phyloP scores from a whole-genome alignment of 2,888 invertebrate species.

The Silvanus unidentatus region DNA sequence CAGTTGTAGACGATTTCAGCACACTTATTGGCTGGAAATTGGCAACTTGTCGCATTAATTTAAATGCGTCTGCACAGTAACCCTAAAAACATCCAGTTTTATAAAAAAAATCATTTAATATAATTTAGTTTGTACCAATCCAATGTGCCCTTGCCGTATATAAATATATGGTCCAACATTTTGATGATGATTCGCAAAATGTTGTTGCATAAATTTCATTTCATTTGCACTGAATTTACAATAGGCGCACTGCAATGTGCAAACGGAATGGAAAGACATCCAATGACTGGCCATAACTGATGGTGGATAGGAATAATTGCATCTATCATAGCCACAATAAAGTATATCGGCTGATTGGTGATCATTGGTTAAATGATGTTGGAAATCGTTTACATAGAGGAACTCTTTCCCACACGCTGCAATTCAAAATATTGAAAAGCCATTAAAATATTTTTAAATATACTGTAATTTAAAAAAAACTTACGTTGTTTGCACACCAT shows the following conservation, averaged over 20 bases:
- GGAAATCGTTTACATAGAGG: conserved; percentile 27
- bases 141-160: conserved; percentile 10
- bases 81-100: no score
- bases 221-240: conserved; percentile 22
- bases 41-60: no score
- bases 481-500: neutral
- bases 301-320: conserved; percentile 14
- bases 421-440: conserved; percentile 5
- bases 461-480: conserved; percentile 6
- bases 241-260: conserved; percentile 34
- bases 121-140: no score
- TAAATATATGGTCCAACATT: conserved; percentile 19
- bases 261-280: conserved; percentile 42
- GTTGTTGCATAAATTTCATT: conserved; percentile 19
- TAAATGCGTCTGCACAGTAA: no score
- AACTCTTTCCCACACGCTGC: conserved; percentile 27
- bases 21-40: no score
- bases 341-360: conserved; percentile 31
- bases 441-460: conserved; percentile 6
- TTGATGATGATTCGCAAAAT: conserved; percentile 23
- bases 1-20: no score
- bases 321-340: conserved; percentile 23
- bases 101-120: no score
- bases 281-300: conserved; percentile 49
- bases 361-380: conserved; percentile 35